Evolutionary conservation across 2,113 vertebrate species (phyloP), one percentile per base, ranked within the genome.

Genomic region (Dasyprocta punctata): DNA sequence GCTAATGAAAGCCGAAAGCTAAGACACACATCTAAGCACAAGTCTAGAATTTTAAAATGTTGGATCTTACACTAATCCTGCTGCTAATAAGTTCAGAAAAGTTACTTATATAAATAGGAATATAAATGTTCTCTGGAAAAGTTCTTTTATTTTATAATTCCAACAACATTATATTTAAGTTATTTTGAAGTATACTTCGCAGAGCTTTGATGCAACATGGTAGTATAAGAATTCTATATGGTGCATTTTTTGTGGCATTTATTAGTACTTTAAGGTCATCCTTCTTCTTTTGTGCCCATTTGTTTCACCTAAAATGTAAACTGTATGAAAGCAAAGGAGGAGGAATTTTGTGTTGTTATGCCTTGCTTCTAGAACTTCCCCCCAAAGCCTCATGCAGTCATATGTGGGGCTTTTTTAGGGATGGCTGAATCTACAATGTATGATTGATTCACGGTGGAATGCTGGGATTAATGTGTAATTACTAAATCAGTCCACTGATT

Each of bases 1-100:
- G 71, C 86, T 96, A 96, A 86, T 77, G 67, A 96, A 97, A 96
- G 47, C 65, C 90, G 73, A 80, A 96, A 73, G 38, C 60, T 90
- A 81, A 94, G 65, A 71, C n/a, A 75, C 44, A 58, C 22, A 81
- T 86, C 56, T 92, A 71, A 96, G 24, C 20, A 89, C 8, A 91
- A 93, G 65, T 33, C 56, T 92, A 54, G 67, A 96, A 97, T 97
- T 97, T n/a, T 28, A 90, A 95, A 94, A 85, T 85, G n/a, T 93
- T 92, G 75, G 3, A n/a, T 96, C 56, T 67, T 94, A 41, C 13
- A 36, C 47, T 95, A 97, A 97, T 97, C 78, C 67, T 85, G 49
- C 61, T 95, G 94, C 69, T 90, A 91, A 90, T 92, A 91, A 92
- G 30, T 94, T 96, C 54, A 38, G 33, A 78, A 96, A 97, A 77